These are phyloP conservation scores for Axea sp. DNA, from an alignment of 2,888 invertebrate species.

Conservation along the genomic window DNA sequence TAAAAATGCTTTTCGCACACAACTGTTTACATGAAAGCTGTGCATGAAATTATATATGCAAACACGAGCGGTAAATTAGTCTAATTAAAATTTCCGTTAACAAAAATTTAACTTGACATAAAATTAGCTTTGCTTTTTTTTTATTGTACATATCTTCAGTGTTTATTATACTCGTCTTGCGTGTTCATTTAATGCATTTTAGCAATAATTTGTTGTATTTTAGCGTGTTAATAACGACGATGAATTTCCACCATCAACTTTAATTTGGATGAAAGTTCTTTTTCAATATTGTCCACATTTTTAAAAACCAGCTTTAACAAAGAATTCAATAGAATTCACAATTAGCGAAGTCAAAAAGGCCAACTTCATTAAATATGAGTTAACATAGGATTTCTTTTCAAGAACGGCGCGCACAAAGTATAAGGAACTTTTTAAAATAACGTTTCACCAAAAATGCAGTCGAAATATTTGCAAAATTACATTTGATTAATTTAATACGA, in stretches of 20 bases:
- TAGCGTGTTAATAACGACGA: conserved; percentile 10
- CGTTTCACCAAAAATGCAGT: neutral
- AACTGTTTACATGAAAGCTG: no score
- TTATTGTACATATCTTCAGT: neutral
- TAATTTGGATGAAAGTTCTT: conserved; percentile 27
- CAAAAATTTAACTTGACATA: conserved; percentile 2
- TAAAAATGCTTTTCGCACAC: no score
- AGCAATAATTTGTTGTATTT: conserved; percentile 32
- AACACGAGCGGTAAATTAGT: neutral
- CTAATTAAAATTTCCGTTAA: conserved; percentile 16
- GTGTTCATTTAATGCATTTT: conserved; percentile 1
- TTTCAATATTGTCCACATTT: conserved; percentile 24
- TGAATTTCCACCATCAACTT: conserved; percentile 13
- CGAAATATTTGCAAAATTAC: conserved; percentile 24
- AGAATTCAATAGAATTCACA: conserved; percentile 28
- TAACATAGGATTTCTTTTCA: conserved; percentile 32
- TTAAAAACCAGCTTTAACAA: conserved; percentile 11
- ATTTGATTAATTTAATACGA: conserved; percentile 12
- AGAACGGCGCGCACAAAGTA: conserved; percentile 6
- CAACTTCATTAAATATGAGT: conserved; percentile 37
- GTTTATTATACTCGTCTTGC: conserved; percentile 5
- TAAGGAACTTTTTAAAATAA: conserved; percentile 12
- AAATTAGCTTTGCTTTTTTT: conserved; percentile 10
- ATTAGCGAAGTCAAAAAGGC: conserved; percentile 33
- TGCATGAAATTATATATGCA: neutral